phyloP scores from a whole-genome alignment of 2,888 invertebrate species.

The Synergus umbraculus region DNA sequence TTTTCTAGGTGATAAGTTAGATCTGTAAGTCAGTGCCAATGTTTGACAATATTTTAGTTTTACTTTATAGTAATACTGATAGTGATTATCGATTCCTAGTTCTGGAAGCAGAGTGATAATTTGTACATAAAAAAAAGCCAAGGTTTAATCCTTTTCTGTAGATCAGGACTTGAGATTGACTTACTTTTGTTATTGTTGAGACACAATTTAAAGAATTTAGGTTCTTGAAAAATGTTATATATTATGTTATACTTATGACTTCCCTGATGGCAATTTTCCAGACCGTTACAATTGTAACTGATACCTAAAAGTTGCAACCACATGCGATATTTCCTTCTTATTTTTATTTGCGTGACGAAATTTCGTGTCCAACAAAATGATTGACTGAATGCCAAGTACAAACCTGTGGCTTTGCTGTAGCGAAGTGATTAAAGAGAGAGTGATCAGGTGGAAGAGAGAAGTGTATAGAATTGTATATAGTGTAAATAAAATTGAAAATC shows the following conservation, averaged over 20 bases:
- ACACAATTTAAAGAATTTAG: not conserved
- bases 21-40: constrained; percentile 33
- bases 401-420: constrained; percentile 34
- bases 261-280: not conserved
- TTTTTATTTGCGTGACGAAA: constrained; percentile 9
- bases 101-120: constrained; percentile 6
- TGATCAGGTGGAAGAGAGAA: not conserved
- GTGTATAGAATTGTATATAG: constrained; percentile 2
- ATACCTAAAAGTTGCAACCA: not conserved
- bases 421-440: constrained; percentile 7
- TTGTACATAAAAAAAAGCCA: not conserved
- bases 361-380: constrained; percentile 8
- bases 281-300: not conserved
- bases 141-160: not conserved
- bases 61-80: constrained; percentile 7
- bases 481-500: constrained; percentile 35
- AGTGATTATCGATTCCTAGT: not conserved
- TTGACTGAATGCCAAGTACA: constrained; percentile 38
- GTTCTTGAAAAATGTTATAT: too few species aligned
- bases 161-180: not conserved
- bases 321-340: not conserved
- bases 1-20: constrained; percentile 33
- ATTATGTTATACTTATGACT: not conserved
- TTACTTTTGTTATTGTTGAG: not conserved
- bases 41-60: constrained; percentile 26